Evolutionary conservation across 2,113 vertebrate species (phyloP).

Genomic region (Semnornis frantzii): DNA sequence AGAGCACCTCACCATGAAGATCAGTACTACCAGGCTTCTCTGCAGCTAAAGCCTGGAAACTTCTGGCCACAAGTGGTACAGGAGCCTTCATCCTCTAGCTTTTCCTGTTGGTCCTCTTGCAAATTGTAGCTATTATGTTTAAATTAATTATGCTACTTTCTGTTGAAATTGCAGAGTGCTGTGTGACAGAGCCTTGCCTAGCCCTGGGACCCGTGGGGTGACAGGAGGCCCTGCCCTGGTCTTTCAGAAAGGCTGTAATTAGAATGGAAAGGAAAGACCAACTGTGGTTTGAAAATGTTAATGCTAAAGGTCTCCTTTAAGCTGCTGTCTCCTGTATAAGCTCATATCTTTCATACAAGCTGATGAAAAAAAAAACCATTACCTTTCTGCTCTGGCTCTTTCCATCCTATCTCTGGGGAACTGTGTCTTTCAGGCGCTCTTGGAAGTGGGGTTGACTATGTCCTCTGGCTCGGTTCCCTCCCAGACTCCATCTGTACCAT

Average conservation of each 20-base stretch:
- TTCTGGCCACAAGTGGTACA: neutral
- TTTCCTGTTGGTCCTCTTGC: neutral
- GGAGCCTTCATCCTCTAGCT: neutral
- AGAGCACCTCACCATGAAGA: neutral
- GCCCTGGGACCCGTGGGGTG: rapidly evolving
- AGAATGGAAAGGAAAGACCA: neutral
- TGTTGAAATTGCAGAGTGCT: neutral
- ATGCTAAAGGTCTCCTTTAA: slow-evolving; percentile 14
- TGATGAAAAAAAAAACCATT: neutral
- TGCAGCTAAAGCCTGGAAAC: neutral
- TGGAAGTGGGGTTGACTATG: neutral
- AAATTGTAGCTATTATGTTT: slow-evolving; percentile 34
- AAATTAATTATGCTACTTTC: slow-evolving; percentile 41
- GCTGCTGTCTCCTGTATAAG: neutral
- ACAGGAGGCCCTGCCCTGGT: neutral
- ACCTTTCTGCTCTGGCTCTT: neutral
- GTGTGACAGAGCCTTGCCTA: neutral
- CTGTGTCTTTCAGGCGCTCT: neutral
- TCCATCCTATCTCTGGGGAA: neutral
- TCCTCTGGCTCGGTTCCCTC: neutral
- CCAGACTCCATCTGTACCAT: neutral
- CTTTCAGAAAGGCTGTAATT: slow-evolving; percentile 31
- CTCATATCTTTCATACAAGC: neutral
- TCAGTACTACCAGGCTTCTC: neutral
- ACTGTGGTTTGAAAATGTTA: slow-evolving; percentile 40